These are phyloP conservation scores for Smutsia gigantea DNA, from an alignment of 2,797 vertebrate genomes.

Conservation along the genomic window DNA sequence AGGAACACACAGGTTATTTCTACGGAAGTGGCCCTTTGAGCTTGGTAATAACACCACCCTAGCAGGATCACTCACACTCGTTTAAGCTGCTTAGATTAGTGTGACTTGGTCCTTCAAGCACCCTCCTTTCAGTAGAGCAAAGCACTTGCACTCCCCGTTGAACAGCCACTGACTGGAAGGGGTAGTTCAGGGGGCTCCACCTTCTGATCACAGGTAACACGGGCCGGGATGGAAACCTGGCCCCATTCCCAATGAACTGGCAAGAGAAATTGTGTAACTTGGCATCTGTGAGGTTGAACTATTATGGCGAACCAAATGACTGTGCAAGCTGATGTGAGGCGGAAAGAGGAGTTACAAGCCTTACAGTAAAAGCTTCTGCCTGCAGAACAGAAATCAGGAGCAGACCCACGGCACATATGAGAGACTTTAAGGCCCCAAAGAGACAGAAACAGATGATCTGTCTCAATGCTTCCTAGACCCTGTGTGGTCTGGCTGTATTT, in stretches of 20 bases:
- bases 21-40: constrained; percentile 6
- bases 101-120: neutral
- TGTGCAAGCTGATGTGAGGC: neutral
- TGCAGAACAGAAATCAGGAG: neutral
- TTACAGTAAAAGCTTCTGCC: neutral
- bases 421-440: neutral
- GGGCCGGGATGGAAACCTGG: neutral
- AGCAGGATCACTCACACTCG: neutral
- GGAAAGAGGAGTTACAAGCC: neutral
- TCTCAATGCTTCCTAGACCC: neutral
- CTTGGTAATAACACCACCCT: neutral
- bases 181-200: neutral
- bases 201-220: neutral
- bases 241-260: neutral
- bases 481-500: neutral
- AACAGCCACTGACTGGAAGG: neutral
- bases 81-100: constrained; percentile 20
- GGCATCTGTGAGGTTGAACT: neutral
- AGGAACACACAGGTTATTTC: neutral
- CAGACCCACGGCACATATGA: neutral
- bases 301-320: constrained; percentile 2
- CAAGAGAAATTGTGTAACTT: constrained; percentile 31
- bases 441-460: neutral
- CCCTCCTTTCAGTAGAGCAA: neutral
- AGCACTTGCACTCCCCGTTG: constrained; percentile 15